These are phyloP conservation scores for Labeo catla DNA, from an alignment of 2,113 vertebrate genomes.

Conservation along the genomic window DNA sequence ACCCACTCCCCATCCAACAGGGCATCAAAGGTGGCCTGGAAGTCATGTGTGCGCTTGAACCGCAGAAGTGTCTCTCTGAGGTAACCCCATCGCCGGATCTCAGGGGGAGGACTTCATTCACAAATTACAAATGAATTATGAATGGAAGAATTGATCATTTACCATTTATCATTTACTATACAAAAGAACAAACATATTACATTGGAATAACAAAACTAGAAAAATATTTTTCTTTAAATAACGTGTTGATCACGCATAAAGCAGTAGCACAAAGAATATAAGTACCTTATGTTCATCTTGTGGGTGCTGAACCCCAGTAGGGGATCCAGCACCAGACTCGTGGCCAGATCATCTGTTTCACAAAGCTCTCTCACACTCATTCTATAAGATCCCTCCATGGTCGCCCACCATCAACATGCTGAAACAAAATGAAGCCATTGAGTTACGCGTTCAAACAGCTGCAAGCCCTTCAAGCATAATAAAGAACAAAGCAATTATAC, in stretches of 20 bases:
- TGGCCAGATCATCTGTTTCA: slow-evolving; percentile 98
- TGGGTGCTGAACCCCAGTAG: slow-evolving; percentile 98
- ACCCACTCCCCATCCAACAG: slow-evolving; percentile 85
- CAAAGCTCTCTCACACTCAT: slow-evolving; percentile 99
- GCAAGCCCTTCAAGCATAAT: neutral
- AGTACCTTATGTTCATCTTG: slow-evolving; percentile 99
- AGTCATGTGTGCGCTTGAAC: slow-evolving; percentile 85
- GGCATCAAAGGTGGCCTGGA: slow-evolving; percentile 84
- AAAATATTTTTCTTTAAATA: neutral
- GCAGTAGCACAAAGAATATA: neutral
- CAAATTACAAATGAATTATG: neutral
- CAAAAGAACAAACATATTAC: neutral
- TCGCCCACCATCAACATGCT: slow-evolving; percentile 84
- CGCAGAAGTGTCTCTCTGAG: slow-evolving; percentile 86
- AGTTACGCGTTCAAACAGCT: slow-evolving; percentile 10
- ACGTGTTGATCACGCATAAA: neutral
- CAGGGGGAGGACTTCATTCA: slow-evolving; percentile 78
- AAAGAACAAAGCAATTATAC: neutral
- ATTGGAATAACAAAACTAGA: neutral
- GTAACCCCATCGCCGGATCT: slow-evolving; percentile 86
- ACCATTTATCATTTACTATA: too few species aligned
- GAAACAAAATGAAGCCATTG: slow-evolving; percentile 43
- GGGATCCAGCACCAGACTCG: slow-evolving; percentile 97
- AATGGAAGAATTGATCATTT: neutral
- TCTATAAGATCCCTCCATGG: slow-evolving; percentile 82